phyloP scores from a whole-genome alignment of 1,140 invertebrate species.

The Sesamia nonagrioides region DNA sequence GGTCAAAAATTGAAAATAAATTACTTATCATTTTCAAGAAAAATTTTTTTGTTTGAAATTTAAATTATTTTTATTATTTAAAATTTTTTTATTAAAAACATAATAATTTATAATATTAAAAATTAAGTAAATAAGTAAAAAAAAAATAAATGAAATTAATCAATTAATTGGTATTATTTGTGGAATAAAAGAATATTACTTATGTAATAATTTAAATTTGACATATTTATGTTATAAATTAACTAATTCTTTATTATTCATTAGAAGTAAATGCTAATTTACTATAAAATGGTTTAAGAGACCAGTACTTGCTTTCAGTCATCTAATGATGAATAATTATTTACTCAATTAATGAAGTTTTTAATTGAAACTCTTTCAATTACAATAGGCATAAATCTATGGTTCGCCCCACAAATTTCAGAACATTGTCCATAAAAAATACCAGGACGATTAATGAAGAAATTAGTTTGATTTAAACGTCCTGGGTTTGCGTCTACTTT shows the following conservation, averaged over 20 bases:
- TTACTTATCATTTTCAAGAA: conserved; percentile 88
- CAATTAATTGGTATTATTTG: too few species aligned
- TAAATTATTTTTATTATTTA: neutral
- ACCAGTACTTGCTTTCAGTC: conserved; percentile 89
- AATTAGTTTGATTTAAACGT: too few species aligned
- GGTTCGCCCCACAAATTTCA: conserved; percentile 61
- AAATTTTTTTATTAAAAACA: conserved; percentile 3
- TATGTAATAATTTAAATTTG: too few species aligned
- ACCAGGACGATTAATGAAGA: too few species aligned
- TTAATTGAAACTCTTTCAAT: conserved; percentile 88
- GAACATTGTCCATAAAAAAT: too few species aligned
- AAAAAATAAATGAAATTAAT: too few species aligned
- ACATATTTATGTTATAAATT: too few species aligned
- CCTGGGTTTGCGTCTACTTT: too few species aligned
- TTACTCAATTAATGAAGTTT: conserved; percentile 89
- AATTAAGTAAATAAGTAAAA: neutral
- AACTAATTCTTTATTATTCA: too few species aligned
- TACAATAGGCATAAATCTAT: conserved; percentile 93
- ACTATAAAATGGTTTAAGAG: conserved; percentile 86
- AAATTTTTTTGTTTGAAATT: neutral
- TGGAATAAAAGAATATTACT: too few species aligned
- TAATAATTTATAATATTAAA: conserved; percentile 7
- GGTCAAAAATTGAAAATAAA: conserved; percentile 88
- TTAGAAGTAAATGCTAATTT: conserved; percentile 82
- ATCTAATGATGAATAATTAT: conserved; percentile 88